These are phyloP conservation scores for Eucriotettix oculatus DNA, from an alignment of 2,888 invertebrate genomes.

Conservation along the genomic window DNA sequence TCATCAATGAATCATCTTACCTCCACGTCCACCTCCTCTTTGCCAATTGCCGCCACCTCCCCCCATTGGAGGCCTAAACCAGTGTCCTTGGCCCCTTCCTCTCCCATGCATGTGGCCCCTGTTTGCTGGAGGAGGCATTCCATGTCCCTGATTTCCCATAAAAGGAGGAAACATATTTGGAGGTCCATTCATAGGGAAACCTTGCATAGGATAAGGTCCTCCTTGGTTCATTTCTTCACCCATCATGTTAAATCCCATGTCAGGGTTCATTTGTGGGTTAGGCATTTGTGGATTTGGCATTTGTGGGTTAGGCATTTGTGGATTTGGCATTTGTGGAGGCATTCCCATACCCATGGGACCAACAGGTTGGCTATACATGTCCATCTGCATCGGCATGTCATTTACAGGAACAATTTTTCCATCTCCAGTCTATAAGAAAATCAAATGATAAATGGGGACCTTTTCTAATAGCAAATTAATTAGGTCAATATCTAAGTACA, in stretches of 20 bases:
- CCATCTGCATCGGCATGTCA: constrained; percentile 11
- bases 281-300: constrained; percentile 1
- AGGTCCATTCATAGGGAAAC: constrained; percentile 21
- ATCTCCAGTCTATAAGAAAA: constrained; percentile 16
- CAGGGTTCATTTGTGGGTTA: not conserved
- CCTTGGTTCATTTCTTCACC: constrained; percentile 16
- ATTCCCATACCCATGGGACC: constrained; percentile 1
- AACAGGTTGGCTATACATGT: constrained; percentile 11
- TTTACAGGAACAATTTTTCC: constrained; percentile 14
- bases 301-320: not conserved
- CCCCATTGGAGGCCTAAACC: constrained; percentile 20
- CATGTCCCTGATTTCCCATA: constrained; percentile 19
- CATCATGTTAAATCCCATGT: constrained; percentile 25
- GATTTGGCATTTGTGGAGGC: not conserved
- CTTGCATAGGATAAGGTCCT: constrained; percentile 4
- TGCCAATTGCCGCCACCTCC: constrained; percentile 22
- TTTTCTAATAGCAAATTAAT: not conserved
- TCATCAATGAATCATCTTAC: not conserved
- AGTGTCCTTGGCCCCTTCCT: constrained; percentile 4
- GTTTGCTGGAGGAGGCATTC: constrained; percentile 14
- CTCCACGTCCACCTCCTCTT: constrained; percentile 26
- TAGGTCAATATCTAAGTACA: not conserved
- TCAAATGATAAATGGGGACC: not conserved
- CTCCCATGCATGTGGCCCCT: constrained; percentile 17
- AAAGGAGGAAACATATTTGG: constrained; percentile 21